Evolutionary conservation across 2,888 invertebrate species (phyloP).

Genomic region (Xestia ashworthii): DNA sequence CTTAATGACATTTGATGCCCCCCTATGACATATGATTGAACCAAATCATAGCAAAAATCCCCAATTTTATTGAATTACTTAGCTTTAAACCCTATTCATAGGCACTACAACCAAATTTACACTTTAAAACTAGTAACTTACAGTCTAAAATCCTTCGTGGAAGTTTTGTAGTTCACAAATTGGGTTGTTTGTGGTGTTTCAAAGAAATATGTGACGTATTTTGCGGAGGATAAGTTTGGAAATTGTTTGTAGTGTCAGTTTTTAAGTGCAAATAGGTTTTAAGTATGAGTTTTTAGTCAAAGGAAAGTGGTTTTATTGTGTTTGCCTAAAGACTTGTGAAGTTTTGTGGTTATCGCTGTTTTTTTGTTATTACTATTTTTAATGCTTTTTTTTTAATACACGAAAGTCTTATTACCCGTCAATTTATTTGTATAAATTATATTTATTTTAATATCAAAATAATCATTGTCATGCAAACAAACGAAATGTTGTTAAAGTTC

Average conservation of each 20-base stretch:
- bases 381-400: too few species aligned
- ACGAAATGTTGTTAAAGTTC: too few species aligned
- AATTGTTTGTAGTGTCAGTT: neutral
- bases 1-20: slow-evolving; percentile 53
- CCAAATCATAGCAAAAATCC: slow-evolving; percentile 61
- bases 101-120: slow-evolving; percentile 6
- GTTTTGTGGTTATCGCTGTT: neutral
- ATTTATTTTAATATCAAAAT: too few species aligned
- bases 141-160: slow-evolving; percentile 18
- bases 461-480: too few species aligned
- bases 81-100: neutral
- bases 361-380: too few species aligned
- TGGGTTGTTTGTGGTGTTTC: slow-evolving; percentile 9
- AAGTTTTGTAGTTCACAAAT: slow-evolving; percentile 6
- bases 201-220: slow-evolving; percentile 1
- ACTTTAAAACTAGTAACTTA: neutral
- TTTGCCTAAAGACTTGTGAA: slow-evolving; percentile 20
- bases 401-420: too few species aligned
- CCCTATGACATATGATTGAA: slow-evolving; percentile 53
- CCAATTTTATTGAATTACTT: slow-evolving; percentile 52
- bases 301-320: slow-evolving; percentile 22
- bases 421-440: too few species aligned
- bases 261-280: slow-evolving; percentile 35
- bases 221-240: neutral
- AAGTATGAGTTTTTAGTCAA: slow-evolving; percentile 34